phyloP scores from a whole-genome alignment of 2,797 vertebrate genomes.

The Calcarius lapponicus region DNA sequence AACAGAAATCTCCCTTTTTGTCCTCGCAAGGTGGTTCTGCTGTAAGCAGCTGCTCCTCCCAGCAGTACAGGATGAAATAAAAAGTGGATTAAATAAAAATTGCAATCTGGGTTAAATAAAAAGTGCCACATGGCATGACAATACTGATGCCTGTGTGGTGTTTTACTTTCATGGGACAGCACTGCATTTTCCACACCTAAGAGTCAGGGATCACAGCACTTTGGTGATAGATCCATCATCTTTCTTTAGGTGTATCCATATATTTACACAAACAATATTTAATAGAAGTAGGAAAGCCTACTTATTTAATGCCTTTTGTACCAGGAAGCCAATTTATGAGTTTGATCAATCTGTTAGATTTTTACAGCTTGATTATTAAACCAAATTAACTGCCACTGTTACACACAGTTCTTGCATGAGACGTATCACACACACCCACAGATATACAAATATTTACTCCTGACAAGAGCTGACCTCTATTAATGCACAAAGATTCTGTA shows the following conservation, averaged over 20 bases:
- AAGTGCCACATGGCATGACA: background rate
- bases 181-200: background rate
- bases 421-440: background rate
- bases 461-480: slow-evolving; percentile 28
- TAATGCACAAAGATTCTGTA: background rate
- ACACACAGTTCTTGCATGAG: background rate
- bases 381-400: slow-evolving; percentile 15
- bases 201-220: background rate
- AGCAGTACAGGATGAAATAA: background rate
- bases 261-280: background rate
- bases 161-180: background rate
- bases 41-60: background rate
- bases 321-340: background rate
- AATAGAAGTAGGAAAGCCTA: background rate
- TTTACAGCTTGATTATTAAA: slow-evolving; percentile 41
- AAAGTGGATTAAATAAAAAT: background rate
- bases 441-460: slow-evolving; percentile 45
- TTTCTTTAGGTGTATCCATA: background rate
- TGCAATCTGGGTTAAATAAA: background rate
- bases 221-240: background rate
- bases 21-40: background rate
- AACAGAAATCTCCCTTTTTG: background rate
- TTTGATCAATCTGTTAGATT: background rate
- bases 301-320: background rate
- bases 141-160: background rate